A percentile compares a stretch with the other conserved stretches of the same genome.
phyloP scores from a whole-genome alignment of 1,140 invertebrate species.

The Harpegnathos saltator region DNA sequence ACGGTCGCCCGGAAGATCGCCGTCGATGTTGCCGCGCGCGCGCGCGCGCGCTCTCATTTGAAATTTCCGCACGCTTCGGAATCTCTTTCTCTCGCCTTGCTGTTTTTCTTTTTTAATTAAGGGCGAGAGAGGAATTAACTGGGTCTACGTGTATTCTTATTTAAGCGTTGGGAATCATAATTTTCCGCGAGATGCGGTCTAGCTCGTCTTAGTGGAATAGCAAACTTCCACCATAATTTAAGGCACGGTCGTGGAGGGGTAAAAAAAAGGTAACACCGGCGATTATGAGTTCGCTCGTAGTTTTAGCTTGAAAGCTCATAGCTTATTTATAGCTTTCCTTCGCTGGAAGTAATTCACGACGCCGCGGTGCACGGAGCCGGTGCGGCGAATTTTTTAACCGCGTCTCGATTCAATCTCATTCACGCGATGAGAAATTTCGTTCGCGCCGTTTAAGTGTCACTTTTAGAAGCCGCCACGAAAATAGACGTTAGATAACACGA shows the following conservation, averaged over 20 bases:
- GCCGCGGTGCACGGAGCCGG: no score
- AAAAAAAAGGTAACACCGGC: not conserved
- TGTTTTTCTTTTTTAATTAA: not conserved
- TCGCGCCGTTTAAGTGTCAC: not conserved
- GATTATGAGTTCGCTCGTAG: not conserved
- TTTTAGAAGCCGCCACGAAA: not conserved
- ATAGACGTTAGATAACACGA: not conserved
- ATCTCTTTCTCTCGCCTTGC: no score
- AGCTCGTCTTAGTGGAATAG: not conserved
- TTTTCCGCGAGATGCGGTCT: not conserved
- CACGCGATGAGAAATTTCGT: not conserved
- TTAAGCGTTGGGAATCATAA: not conserved
- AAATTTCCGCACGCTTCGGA: no score
- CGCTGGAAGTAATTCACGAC: no score
- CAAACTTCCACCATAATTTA: not conserved
- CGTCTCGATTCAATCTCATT: not conserved
- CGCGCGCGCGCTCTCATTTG: no score
- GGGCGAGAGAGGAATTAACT: not conserved
- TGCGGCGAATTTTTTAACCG: no score
- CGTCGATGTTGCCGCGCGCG: no score
- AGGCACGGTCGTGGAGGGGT: not conserved
- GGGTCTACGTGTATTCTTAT: not conserved
- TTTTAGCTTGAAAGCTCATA: not conserved
- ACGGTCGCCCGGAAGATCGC: no score
- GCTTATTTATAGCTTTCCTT: no score